These are phyloP conservation scores for Ooceraea biroi DNA, from an alignment of 1,140 invertebrate genomes.

Conservation along the genomic window DNA sequence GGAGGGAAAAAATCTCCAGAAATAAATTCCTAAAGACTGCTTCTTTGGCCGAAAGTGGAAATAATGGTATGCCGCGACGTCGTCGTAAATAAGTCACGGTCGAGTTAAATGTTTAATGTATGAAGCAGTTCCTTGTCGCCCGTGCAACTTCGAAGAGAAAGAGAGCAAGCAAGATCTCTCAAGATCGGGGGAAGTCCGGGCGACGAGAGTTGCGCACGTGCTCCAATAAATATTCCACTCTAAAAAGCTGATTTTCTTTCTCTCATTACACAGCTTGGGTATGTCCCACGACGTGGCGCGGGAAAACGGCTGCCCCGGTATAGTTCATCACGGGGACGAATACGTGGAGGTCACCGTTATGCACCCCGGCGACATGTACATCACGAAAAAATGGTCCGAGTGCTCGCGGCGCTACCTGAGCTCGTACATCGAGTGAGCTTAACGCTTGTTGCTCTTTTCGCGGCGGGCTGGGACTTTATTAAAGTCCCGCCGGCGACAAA, in stretches of 20 bases:
- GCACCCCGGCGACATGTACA: slow-evolving; percentile 69
- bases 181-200: slow-evolving; percentile 35
- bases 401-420: slow-evolving; percentile 70
- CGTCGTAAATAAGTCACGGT: slow-evolving; percentile 63
- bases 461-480: slow-evolving; percentile 34
- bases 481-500: slow-evolving; percentile 17
- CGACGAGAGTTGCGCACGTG: slow-evolving; percentile 23
- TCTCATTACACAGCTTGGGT: slow-evolving; percentile 83
- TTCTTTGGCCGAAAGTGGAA: slow-evolving; percentile 45
- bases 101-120: slow-evolving; percentile 61
- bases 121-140: slow-evolving; percentile 42
- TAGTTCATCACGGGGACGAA: slow-evolving; percentile 57
- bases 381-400: slow-evolving; percentile 75
- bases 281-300: slow-evolving; percentile 87
- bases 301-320: slow-evolving; percentile 70
- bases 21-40: slow-evolving; percentile 58
- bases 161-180: slow-evolving; percentile 21
- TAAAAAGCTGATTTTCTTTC: slow-evolving; percentile 49
- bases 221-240: slow-evolving; percentile 50
- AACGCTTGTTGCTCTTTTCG: slow-evolving; percentile 53
- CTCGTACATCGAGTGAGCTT: slow-evolving; percentile 73
- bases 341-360: slow-evolving; percentile 74
- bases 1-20: slow-evolving; percentile 8
- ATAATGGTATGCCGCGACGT: slow-evolving; percentile 50
- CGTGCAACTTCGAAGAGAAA: neutral